A percentile compares a stretch with the other conserved stretches of the same genome.
Evolutionary conservation across 2,113 vertebrate species (phyloP).

Genomic region (Alethe castanea): DNA sequence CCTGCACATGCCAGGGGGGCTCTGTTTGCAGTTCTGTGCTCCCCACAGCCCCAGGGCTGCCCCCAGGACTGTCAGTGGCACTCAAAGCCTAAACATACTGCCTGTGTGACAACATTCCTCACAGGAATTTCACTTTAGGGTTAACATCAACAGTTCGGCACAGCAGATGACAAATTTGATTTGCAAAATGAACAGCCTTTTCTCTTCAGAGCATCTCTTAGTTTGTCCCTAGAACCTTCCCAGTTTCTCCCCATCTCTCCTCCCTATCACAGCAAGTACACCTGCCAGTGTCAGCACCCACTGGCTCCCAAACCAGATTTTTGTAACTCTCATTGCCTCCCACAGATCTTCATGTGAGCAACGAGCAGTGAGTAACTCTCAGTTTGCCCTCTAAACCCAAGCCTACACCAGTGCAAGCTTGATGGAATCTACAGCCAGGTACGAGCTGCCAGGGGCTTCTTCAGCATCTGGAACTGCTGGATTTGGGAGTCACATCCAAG

Average conservation of each 20-base stretch:
- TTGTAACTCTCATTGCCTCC: not conserved
- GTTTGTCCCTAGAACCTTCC: not conserved
- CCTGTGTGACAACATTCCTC: not conserved
- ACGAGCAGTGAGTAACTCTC: rapidly evolving
- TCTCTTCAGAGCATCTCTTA: not conserved
- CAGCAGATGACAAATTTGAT: not conserved
- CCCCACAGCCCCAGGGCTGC: not conserved
- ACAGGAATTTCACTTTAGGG: not conserved
- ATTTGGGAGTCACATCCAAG: not conserved
- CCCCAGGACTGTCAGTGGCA: not conserved
- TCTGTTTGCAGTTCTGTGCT: not conserved
- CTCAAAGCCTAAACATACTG: not conserved
- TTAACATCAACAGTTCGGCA: not conserved
- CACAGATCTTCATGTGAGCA: not conserved
- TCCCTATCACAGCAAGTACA: not conserved
- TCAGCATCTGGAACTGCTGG: not conserved
- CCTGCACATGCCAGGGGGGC: rapidly evolving
- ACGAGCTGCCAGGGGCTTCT: not conserved
- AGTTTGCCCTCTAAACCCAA: not conserved
- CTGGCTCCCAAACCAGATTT: not conserved
- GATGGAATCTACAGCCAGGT: not conserved
- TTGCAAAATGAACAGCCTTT: not conserved
- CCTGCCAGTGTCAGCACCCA: not conserved
- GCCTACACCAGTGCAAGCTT: not conserved
- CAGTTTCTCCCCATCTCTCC: not conserved